Evolutionary conservation across 2,797 vertebrate genomes (phyloP), one percentile per base, ranked within the genome.

Genomic region (Oreochromis mossambicus): DNA sequence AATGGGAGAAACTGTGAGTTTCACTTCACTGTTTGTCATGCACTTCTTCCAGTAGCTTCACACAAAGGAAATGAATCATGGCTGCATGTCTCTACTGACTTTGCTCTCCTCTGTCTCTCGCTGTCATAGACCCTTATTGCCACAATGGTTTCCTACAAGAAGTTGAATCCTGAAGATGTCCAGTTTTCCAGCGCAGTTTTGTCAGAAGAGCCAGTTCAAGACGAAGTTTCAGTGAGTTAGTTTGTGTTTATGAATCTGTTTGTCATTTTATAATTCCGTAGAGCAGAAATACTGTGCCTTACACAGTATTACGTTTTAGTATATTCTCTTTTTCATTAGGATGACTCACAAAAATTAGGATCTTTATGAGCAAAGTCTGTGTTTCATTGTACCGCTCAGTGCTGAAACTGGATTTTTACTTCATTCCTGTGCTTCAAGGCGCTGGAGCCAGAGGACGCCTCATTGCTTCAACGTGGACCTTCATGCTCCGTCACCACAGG

Each of bases 121-220:
- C 29, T 82, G 19, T 48, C 56, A 82, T 55, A 52, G 43, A 58
- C 52, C 1, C 50, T 10, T 54, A 7, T 61, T 26, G 2, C 54
- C 80, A 92, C 66, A 19, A 96, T 96, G 95, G 94, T 91, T 77
- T 95, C 94, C 0, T 96, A 96, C 89, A 91, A 94, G 83, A 91
- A 91, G 4, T 90, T 96, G 75, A 94, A 93, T 80, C 94, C 95
- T 5, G 95, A 96, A 81, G 92, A 95, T 68, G 91, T 95, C 4
- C 92, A 92, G 79, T 94, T 96, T 76, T 91, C 94, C 43, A 81
- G 9, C 14, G 34, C 88, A 6, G 75, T 82, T 36, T 79, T 94
- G 66, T 87, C 83, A 3, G 92, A 91, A 32, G 91, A 94, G 38
- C 82, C 68, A 1, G 85, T 58, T 54, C 92, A 77, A 6, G 84